A percentile compares a stretch with the other conserved stretches of the same genome.
Conservation (phyloP, 23 tunicate species). For the Trididemnum miniatum region DNA sequence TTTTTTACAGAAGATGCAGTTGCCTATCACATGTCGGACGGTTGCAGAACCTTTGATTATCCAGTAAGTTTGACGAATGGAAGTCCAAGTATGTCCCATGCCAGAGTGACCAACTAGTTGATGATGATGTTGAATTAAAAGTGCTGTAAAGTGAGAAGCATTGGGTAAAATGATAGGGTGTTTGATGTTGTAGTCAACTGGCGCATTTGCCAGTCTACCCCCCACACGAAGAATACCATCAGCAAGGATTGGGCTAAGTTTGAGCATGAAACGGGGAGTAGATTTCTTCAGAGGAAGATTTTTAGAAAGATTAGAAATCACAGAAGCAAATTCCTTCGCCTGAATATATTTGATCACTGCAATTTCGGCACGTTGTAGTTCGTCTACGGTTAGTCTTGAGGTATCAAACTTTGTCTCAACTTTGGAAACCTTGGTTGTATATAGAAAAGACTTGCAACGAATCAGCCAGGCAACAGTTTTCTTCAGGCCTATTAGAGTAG, state of each 20-base stretch:
- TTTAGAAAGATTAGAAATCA: background rate
- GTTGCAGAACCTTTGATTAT: background rate
- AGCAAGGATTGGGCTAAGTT: conserved; percentile 29
- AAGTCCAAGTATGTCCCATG: too few species aligned
- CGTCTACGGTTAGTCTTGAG: background rate
- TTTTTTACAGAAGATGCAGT: background rate
- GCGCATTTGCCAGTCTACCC: conserved; percentile 11
- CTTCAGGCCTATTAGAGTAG: too few species aligned
- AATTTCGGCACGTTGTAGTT: background rate
- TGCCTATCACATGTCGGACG: background rate
- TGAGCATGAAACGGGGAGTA: background rate
- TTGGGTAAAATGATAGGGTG: conserved; percentile 16
- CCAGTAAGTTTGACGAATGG: too few species aligned
- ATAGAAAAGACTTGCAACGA: too few species aligned
- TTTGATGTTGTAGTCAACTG: background rate
- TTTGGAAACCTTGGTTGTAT: too few species aligned
- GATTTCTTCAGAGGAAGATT: background rate
- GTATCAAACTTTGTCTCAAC: too few species aligned
- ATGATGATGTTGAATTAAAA: conserved; percentile 11
- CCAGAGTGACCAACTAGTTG: conserved; percentile 17
- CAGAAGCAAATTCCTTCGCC: background rate
- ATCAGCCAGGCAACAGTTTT: too few species aligned
- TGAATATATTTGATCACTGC: background rate
- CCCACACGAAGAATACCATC: conserved; percentile 27
- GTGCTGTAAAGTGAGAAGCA: background rate